These are phyloP conservation scores for Paramormyrops hopkinsi DNA, from an alignment of 2,797 vertebrate species.

Conservation along the genomic window DNA sequence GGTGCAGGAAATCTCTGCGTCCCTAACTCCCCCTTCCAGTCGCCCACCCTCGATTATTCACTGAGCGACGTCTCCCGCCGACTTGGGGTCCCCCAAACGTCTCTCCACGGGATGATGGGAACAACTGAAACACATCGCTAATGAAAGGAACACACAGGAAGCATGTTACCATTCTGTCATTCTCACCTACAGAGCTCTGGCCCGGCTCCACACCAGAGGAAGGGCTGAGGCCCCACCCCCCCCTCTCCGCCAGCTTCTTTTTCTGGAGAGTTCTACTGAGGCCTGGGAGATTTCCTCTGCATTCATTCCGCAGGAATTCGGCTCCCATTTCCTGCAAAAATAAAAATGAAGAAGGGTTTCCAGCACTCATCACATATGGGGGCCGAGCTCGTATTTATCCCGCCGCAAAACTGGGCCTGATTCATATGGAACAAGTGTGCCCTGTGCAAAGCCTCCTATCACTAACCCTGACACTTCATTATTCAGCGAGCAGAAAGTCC, in stretches of 20 bases:
- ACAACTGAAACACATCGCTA: constrained; percentile 85
- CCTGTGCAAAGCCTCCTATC: constrained; percentile 71
- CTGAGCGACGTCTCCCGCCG: constrained; percentile 80
- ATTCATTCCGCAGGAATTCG: constrained; percentile 85
- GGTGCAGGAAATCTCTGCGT: constrained; percentile 75
- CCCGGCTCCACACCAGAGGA: constrained; percentile 71
- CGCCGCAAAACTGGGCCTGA: constrained; percentile 68
- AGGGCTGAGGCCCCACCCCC: constrained; percentile 60
- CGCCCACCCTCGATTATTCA: constrained; percentile 65
- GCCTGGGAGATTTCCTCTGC: constrained; percentile 85
- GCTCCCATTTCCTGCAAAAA: constrained; percentile 84
- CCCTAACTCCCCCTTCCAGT: constrained; percentile 30
- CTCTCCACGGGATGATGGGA: constrained; percentile 96
- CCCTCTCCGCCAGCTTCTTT: constrained; percentile 26
- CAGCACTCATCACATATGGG: constrained; percentile 57
- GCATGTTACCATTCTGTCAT: constrained; percentile 99
- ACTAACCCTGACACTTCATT: constrained; percentile 69
- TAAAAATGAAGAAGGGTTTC: constrained; percentile 39
- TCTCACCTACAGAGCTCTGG: constrained; percentile 95
- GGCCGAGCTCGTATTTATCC: constrained; percentile 68
- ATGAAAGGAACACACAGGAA: constrained; percentile 99
- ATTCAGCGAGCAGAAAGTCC: constrained; percentile 56
- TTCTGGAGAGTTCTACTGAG: constrained; percentile 50
- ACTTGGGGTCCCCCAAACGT: constrained; percentile 86
- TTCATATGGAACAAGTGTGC: constrained; percentile 70